Base-by-base conservation (phyloP, 2,888 invertebrate species). In the Drosophila paucipuncta region DNA sequence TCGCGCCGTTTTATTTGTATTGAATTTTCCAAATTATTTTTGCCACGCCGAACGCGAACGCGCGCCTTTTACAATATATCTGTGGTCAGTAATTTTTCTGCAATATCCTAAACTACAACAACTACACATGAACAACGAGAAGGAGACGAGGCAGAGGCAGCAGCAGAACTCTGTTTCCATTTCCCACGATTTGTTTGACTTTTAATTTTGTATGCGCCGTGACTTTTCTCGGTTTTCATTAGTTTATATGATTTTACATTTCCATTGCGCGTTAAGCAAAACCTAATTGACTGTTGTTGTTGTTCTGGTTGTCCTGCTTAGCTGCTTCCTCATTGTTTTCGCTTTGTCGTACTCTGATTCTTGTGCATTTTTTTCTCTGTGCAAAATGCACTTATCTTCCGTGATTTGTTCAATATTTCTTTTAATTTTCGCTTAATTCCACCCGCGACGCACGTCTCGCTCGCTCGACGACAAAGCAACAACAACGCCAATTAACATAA, bases 21-120 rank as follows among this genome's bases (percentile, higher is more conserved):
- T 86, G 90, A 90, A 86, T 86, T 86, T 86, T 85, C 90, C 81
- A 71, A 62, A 66, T 33, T 67, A 53, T 74, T 68, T 70, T 71
- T 76, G 67, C 76, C 69, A 72, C 83, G 70, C 76, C 63, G 77
- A 47, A 47, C 85, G 63, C 83, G 68, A 71, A 79, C 70, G 66
- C 65, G 47, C 49, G 37, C 22, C 67, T 64, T 72, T 87, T 68
- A 79, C 61, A 74, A 84, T 47, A 25, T 47, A 25, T 69, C 76
- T 69, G 59, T 67, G 67, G 68, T 70, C 70, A 71, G 71, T 70
- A 66, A 87, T 73, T 89, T 89, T 84, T 59, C 80, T 76, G 64
- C 78, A 69, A 68, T 69, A 72, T 71, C 71, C 76, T 71, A 72
- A 59, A 47, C 70, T 54, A 67, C 69, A 72, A 47, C 77, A 72